phyloP scores from a whole-genome alignment of 2,797 vertebrate genomes.

The Alcedo atthis region DNA sequence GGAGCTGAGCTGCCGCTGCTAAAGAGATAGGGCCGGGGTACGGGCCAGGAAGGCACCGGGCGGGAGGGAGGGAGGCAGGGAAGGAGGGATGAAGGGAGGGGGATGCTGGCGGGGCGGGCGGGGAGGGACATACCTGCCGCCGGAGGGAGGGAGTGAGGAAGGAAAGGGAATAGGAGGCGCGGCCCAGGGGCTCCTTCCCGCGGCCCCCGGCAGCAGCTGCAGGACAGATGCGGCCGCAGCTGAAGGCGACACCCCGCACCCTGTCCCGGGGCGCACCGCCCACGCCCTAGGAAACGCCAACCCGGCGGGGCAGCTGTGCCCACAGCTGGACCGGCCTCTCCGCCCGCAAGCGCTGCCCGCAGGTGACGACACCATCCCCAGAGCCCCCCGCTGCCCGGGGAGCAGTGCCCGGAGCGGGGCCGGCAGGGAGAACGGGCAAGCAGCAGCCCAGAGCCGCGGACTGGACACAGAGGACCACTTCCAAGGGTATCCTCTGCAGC shows the following conservation, averaged over 20 bases:
- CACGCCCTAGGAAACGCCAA: not conserved
- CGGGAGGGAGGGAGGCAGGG: constrained; percentile 1
- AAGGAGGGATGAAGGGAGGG: constrained; percentile 7
- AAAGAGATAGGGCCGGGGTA: too few species aligned
- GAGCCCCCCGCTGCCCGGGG: too few species aligned
- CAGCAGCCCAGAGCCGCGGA: not conserved
- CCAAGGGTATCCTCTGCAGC: not conserved
- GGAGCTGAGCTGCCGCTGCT: too few species aligned
- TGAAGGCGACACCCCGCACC: not conserved
- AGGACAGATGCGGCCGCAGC: not conserved
- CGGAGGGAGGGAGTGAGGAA: not conserved
- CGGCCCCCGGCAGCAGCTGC: not conserved
- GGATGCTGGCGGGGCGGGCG: constrained; percentile 34
- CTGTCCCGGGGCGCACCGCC: not conserved
- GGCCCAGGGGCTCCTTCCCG: not conserved
- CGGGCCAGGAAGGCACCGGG: too few species aligned
- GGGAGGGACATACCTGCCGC: constrained; percentile 32
- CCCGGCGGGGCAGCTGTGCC: not conserved
- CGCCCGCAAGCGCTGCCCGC: not conserved
- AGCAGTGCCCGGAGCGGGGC: not conserved
- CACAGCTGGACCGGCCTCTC: not conserved
- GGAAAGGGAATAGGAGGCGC: not conserved
- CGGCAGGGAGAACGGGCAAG: too few species aligned
- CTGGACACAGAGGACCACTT: not conserved
- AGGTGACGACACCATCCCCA: not conserved